Conservation (phyloP, 2,888 invertebrate species). For the Amblyteles armatorius region DNA sequence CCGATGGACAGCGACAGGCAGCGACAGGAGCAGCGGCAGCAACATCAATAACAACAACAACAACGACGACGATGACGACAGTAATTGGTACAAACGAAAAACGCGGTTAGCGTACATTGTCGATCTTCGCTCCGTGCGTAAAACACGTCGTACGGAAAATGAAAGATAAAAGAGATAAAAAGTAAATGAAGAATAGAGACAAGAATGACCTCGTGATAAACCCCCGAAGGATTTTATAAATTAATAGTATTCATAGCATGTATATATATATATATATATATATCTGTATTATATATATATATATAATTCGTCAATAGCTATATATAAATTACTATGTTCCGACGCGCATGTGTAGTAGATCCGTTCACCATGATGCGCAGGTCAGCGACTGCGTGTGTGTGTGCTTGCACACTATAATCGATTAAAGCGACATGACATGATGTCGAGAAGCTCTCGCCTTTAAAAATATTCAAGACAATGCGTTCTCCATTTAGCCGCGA, state of each 20-base stretch:
- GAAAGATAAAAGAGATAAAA: not conserved
- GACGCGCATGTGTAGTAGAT: conserved; percentile 63
- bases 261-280: conserved; percentile 35
- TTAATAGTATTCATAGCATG: conserved; percentile 48
- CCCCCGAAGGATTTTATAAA: conserved; percentile 52
- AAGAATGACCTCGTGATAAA: conserved; percentile 35
- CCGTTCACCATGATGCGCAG: conserved; percentile 53
- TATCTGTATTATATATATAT: conserved; percentile 8
- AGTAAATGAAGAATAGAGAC: conserved; percentile 5
- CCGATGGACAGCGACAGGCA: conserved; percentile 36
- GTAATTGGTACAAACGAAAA: conserved; percentile 8
- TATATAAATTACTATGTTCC: conserved; percentile 66
- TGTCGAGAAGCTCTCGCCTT: conserved; percentile 16
- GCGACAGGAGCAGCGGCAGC: conserved; percentile 34
- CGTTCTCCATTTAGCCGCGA: conserved; percentile 32
- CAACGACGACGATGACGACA: conserved; percentile 26
- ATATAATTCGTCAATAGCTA: conserved; percentile 66
- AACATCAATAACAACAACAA: conserved; percentile 23
- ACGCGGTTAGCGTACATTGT: conserved; percentile 28
- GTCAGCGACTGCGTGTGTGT: conserved; percentile 32
- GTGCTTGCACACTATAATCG: conserved; percentile 20
- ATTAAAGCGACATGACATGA: conserved; percentile 24
- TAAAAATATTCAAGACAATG: conserved; percentile 32
- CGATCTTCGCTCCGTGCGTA: conserved; percentile 5
- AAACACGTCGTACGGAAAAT: conserved; percentile 11